Percentiles rank a stretch among this genome's conserved stretches.
These are phyloP conservation scores for Odontothrips loti DNA, from an alignment of 2,888 invertebrate species.

Conservation along the genomic window DNA sequence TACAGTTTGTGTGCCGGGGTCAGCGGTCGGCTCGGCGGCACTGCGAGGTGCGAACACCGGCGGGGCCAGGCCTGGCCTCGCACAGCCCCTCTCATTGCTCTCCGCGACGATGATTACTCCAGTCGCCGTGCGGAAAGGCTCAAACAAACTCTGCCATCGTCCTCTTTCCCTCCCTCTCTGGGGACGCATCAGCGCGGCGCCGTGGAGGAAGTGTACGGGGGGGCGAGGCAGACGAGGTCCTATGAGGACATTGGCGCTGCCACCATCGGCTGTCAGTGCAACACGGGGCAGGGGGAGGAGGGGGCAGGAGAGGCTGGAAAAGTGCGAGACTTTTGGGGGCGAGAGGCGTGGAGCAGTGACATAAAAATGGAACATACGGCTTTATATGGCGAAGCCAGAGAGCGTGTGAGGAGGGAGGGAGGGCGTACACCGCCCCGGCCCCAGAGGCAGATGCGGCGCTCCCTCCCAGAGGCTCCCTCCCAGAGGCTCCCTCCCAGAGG, in stretches of 20 bases:
- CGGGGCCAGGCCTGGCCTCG: not conserved
- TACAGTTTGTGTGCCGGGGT: not conserved
- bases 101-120: not conserved
- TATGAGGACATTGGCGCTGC: not conserved
- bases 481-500: too few relatives aligned
- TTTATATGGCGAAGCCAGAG: not conserved
- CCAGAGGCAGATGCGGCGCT: too few relatives aligned
- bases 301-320: not conserved
- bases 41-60: too few relatives aligned
- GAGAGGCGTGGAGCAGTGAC: not conserved
- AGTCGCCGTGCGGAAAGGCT: not conserved
- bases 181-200: not conserved
- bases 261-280: conserved; percentile 5
- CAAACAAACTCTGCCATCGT: not conserved
- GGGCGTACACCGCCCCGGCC: too few relatives aligned
- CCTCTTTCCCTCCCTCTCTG: not conserved
- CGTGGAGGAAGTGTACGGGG: not conserved
- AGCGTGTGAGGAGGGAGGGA: not conserved
- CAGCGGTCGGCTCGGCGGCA: too few relatives aligned
- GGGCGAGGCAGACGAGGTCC: not conserved
- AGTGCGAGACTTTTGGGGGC: not conserved
- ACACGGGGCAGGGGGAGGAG: not conserved
- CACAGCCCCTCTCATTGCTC: not conserved
- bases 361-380: conserved; percentile 20
- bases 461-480: too few relatives aligned